phyloP scores from a whole-genome alignment of 2,797 vertebrate species.

The Psittacula derbiana region DNA sequence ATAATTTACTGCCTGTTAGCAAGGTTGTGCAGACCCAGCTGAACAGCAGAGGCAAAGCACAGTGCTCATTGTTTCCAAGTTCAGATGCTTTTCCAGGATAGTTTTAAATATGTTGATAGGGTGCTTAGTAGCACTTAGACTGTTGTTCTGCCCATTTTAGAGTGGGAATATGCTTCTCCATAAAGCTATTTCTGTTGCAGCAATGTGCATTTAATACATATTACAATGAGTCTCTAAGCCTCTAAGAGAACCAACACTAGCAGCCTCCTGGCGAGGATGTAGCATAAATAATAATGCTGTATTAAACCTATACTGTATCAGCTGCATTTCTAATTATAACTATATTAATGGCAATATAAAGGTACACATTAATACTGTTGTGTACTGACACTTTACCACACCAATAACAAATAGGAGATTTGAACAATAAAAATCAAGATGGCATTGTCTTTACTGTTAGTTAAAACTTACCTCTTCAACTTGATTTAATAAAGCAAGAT shows the following conservation, averaged over 20 bases:
- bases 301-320: constrained; percentile 63
- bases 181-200: constrained; percentile 14
- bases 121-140: background rate
- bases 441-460: background rate
- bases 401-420: background rate
- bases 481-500: constrained; percentile 35
- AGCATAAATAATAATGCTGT: constrained; percentile 73
- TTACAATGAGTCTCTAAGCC: constrained; percentile 38
- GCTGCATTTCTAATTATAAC: constrained; percentile 70
- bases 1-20: constrained; percentile 77
- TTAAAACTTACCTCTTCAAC: constrained; percentile 20
- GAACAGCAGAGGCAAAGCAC: background rate
- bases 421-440: background rate
- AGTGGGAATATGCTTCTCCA: background rate
- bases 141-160: background rate
- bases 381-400: background rate
- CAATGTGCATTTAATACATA: constrained; percentile 10
- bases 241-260: constrained; percentile 14
- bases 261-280: constrained; percentile 46
- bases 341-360: constrained; percentile 60
- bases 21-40: constrained; percentile 44
- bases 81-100: background rate
- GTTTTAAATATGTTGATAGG: background rate
- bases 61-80: constrained; percentile 50
- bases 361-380: background rate